Evolutionary conservation across 2,888 invertebrate species (phyloP).

Genomic region (Clanis bilineata): DNA sequence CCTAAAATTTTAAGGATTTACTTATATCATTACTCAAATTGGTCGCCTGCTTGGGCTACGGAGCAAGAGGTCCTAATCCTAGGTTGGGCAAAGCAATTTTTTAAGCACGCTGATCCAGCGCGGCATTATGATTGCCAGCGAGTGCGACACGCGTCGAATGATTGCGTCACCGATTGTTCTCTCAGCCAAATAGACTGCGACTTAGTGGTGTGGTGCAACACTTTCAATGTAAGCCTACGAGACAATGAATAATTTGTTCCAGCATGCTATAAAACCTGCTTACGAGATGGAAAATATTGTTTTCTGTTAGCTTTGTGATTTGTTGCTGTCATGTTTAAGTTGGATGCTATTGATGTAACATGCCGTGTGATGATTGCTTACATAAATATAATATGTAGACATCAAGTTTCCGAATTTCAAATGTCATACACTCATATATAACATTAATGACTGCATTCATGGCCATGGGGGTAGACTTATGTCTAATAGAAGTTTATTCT

Average conservation of each 20-base stretch:
- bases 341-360: background rate
- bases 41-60: too few relatives aligned
- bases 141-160: conserved; percentile 33
- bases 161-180: conserved; percentile 52
- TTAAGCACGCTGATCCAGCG: background rate
- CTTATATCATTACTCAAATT: too few relatives aligned
- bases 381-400: too few relatives aligned
- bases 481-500: too few relatives aligned
- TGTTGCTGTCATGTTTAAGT: background rate
- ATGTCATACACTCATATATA: too few relatives aligned
- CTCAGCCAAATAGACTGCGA: conserved; percentile 50
- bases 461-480: too few relatives aligned
- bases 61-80: too few relatives aligned
- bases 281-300: background rate
- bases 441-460: too few relatives aligned
- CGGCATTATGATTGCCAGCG: conserved; percentile 32
- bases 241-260: conserved; percentile 14
- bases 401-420: too few relatives aligned
- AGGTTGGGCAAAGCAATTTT: too few relatives aligned
- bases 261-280: conserved; percentile 7
- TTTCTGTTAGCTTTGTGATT: background rate
- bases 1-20: too few relatives aligned
- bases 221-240: conserved; percentile 29
- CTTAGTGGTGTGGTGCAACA: conserved; percentile 45
- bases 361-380: background rate